phyloP scores from a whole-genome alignment of 2,888 invertebrate species.

The Stenotaenia linearis region DNA sequence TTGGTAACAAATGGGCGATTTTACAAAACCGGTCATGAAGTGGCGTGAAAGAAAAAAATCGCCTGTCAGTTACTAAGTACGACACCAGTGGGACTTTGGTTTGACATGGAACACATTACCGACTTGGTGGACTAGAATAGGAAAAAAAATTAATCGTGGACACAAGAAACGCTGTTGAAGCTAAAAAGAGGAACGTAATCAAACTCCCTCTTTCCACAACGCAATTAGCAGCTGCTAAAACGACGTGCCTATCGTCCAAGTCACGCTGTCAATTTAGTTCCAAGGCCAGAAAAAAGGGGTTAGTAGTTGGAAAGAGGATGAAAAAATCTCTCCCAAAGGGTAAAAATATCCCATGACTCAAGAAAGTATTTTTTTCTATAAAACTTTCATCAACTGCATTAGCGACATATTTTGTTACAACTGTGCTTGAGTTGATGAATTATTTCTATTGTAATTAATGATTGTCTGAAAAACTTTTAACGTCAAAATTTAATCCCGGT shows the following conservation, averaged over 20 bases:
- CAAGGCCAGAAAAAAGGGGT: not conserved
- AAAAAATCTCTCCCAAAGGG: not conserved
- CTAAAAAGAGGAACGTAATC: not conserved
- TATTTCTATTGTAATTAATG: too few species aligned
- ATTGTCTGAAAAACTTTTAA: too few species aligned
- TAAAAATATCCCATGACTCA: not conserved
- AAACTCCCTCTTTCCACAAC: not conserved
- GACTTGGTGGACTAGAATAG: not conserved
- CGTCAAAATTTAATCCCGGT: too few species aligned
- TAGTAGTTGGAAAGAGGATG: not conserved
- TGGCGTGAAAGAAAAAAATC: not conserved
- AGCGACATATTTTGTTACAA: too few species aligned
- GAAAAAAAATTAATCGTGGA: conserved; percentile 1
- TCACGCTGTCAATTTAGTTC: not conserved
- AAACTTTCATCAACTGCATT: too few species aligned
- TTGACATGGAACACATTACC: conserved; percentile 3
- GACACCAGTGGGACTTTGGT: not conserved
- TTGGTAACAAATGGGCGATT: not conserved
- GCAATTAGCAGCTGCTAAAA: not conserved
- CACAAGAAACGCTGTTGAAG: not conserved
- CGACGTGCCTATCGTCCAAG: not conserved
- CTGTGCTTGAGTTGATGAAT: too few species aligned
- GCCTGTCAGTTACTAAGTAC: not conserved
- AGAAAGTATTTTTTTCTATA: not conserved
- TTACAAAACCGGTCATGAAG: not conserved